phyloP scores from a whole-genome alignment of 2,797 vertebrate genomes.

The Sebastes goodei region DNA sequence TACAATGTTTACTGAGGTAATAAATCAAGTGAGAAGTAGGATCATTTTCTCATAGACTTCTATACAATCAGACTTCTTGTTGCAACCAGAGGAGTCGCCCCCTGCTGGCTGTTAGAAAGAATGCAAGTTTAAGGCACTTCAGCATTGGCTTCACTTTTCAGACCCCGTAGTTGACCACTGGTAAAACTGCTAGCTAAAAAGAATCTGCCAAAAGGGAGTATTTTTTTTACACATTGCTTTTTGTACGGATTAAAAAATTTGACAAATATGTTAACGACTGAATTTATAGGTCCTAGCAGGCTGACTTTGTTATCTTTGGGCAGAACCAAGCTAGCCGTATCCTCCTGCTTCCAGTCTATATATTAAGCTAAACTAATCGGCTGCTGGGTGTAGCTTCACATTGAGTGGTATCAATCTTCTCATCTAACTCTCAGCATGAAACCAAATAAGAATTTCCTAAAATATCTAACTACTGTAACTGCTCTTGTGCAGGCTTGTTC shows the following conservation, averaged over 20 bases:
- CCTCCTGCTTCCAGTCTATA: not conserved
- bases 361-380: not conserved
- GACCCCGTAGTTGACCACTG: no score
- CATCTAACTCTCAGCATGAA: not conserved
- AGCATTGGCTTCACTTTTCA: accelerated
- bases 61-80: no score
- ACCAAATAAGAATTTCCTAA: not conserved
- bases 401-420: not conserved
- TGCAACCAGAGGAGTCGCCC: no score
- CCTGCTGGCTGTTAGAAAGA: no score
- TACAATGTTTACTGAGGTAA: no score
- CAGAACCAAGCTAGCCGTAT: not conserved
- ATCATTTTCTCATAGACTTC: no score
- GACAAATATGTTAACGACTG: no score
- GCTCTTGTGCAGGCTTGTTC: slow-evolving; percentile 82
- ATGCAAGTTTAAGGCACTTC: no score
- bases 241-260: no score
- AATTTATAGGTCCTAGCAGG: accelerated
- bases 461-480: not conserved
- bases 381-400: not conserved
- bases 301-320: not conserved
- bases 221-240: no score
- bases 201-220: no score
- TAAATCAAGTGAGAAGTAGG: accelerated
- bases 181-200: no score